Base-by-base conservation (phyloP, 2,113 vertebrate genomes). In the Anseranas semipalmata region DNA sequence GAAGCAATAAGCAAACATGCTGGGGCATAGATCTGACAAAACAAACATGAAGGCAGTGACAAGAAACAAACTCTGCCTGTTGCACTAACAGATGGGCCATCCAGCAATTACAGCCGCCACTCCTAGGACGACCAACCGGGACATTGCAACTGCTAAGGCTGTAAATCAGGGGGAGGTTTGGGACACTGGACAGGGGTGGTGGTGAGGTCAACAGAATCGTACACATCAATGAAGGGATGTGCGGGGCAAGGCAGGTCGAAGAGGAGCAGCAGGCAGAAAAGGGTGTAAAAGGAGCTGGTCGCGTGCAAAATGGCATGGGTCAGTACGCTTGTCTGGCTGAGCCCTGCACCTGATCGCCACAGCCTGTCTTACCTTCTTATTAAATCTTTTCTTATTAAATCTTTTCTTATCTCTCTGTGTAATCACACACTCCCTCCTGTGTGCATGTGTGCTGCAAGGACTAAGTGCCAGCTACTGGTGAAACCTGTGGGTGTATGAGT, bases 101-200 rank as follows among this genome's bases (percentile, higher is more conserved):
- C 55, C 39, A 41, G 22, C 5, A 28, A 22, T 21, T 28, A 28
- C 7, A 3, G 6, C 6, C 2, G 2, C 55, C 14, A n/a, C 2
- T 4, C 16, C 13, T 37, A 35, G 13, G 13, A 41, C 6, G 7
- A 41, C 7, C 70, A 59, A 22, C 35, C 50, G 2, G 1, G 22
- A 33, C 19, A 45, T 46, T 18, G 39, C 52, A 70, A 32, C 22
- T 33, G n/a, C 9, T 71, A 50, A 70, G 21, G 16, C 12, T 48
- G 21, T 59, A 43, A 70, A 70, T 37, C 12, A 46, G 27, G 7
- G 7, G 12, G 15, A 25, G 28, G 25, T 5, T 12, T 21, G 1
- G 3, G 18, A 55, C 24, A 35, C 7, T 7, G 1, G 7, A 12
- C 3, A 5, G 14, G 17, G 30, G 53, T 17, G 4, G 33, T 33